Evolutionary conservation across 2,797 vertebrate species (phyloP).

Genomic region (Darevskia nairensis): DNA sequence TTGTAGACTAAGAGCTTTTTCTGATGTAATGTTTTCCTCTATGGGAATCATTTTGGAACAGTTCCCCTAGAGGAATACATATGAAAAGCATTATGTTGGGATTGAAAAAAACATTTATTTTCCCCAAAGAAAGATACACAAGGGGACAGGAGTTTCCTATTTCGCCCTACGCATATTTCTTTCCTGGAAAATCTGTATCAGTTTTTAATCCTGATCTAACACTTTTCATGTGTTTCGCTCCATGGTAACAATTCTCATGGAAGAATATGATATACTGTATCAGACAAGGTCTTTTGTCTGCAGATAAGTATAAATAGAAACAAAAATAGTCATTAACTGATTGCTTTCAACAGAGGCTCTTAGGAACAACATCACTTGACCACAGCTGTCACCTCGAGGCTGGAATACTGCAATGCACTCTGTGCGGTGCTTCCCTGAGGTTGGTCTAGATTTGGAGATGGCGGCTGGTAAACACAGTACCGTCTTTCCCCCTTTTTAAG

Average conservation of each 20-base stretch:
- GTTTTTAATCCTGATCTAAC: neutral
- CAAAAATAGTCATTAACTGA: neutral
- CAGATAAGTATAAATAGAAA: no score
- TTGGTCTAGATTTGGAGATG: no score
- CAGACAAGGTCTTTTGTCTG: neutral
- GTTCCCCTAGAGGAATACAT: neutral
- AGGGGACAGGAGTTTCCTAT: neutral
- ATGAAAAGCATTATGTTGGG: neutral
- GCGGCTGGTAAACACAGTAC: no score
- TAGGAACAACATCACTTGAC: neutral
- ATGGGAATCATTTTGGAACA: neutral
- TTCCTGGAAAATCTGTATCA: neutral
- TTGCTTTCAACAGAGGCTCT: neutral
- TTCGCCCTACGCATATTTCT: neutral
- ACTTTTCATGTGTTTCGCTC: neutral
- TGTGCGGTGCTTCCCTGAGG: no score
- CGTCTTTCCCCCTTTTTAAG: no score
- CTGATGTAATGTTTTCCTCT: neutral
- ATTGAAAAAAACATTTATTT: neutral
- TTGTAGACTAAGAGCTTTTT: neutral
- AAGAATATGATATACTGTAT: neutral
- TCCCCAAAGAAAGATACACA: neutral
- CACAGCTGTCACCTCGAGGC: no score
- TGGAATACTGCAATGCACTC: no score
- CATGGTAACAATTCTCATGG: neutral